Conservation (phyloP, 2,113 vertebrate species). For the Pterocles orientalis region DNA sequence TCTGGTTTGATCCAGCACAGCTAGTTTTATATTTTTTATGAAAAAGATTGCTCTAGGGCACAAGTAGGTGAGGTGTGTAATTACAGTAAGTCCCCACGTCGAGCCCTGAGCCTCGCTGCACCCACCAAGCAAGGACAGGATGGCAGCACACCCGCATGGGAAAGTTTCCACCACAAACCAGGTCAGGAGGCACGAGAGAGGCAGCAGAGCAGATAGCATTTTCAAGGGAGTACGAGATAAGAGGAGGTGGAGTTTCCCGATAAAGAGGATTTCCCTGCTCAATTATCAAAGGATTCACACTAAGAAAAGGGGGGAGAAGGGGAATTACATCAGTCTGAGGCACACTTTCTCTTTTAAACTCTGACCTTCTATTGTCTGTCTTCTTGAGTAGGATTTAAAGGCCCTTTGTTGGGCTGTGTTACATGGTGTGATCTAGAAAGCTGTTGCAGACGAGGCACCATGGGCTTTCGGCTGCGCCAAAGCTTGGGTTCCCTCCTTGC, state of each 20-base stretch:
- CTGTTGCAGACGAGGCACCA: background rate
- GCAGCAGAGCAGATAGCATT: background rate
- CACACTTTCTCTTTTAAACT: conserved; percentile 63
- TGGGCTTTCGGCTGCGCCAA: background rate
- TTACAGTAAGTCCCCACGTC: background rate
- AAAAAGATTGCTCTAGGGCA: background rate
- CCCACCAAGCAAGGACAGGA: background rate
- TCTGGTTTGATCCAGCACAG: background rate
- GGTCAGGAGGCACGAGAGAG: background rate
- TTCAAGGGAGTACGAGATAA: conserved; percentile 43
- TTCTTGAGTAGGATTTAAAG: conserved; percentile 63
- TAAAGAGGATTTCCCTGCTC: conserved; percentile 75
- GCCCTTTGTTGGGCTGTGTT: conserved; percentile 42
- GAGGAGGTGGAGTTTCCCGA: conserved; percentile 65
- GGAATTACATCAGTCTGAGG: conserved; percentile 66
- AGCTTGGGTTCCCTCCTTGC: background rate
- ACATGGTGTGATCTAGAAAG: conserved; percentile 46
- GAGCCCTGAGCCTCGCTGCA: background rate
- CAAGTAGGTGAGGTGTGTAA: background rate
- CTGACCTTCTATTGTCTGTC: conserved; percentile 63
- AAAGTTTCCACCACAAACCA: background rate
- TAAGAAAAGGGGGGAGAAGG: conserved; percentile 46
- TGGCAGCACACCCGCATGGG: fast-evolving
- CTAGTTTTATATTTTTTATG: background rate
- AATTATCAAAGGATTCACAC: conserved; percentile 71